A percentile compares a stretch with the other conserved stretches of the same genome.
phyloP scores from a whole-genome alignment of 1,140 invertebrate species.

The Stegodyphus dumicola region DNA sequence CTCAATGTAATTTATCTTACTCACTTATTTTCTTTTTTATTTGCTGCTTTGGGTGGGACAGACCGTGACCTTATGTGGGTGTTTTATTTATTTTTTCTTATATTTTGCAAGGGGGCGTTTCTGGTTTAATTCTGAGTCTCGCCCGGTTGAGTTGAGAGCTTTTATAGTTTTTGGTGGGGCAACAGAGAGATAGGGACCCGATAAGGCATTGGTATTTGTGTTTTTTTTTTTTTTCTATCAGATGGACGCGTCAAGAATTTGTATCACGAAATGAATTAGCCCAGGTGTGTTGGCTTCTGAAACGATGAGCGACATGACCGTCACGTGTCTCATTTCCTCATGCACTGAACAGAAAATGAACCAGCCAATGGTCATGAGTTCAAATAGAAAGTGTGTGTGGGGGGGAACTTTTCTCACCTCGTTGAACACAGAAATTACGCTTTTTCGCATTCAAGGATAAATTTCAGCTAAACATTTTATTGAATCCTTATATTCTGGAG shows the following conservation, averaged over 20 bases:
- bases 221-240: conserved; percentile 15
- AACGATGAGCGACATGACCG: not conserved
- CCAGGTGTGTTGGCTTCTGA: conserved; percentile 33
- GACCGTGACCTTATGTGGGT: conserved; percentile 50
- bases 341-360: too few relatives aligned
- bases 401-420: too few relatives aligned
- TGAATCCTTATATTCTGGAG: too few relatives aligned
- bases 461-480: too few relatives aligned
- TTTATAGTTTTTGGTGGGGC: conserved; percentile 59
- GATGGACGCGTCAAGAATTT: conserved; percentile 40
- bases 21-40: conserved; percentile 24
- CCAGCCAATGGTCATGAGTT: too few relatives aligned
- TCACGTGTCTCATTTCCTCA: too few relatives aligned
- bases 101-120: conserved; percentile 45
- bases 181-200: conserved; percentile 15
- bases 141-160: conserved; percentile 25
- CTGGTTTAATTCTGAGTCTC: conserved; percentile 50
- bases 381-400: too few relatives aligned
- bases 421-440: too few relatives aligned
- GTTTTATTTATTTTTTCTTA: conserved; percentile 51
- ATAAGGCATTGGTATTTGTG: conserved; percentile 23
- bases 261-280: conserved; percentile 32
- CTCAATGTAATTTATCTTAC: conserved; percentile 43
- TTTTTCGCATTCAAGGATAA: too few relatives aligned
- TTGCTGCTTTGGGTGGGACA: conserved; percentile 25